A percentile compares a stretch with the other conserved stretches of the same genome.
phyloP scores from a whole-genome alignment of 92 coral and sea anemone species.

The Siderastrea radians region DNA sequence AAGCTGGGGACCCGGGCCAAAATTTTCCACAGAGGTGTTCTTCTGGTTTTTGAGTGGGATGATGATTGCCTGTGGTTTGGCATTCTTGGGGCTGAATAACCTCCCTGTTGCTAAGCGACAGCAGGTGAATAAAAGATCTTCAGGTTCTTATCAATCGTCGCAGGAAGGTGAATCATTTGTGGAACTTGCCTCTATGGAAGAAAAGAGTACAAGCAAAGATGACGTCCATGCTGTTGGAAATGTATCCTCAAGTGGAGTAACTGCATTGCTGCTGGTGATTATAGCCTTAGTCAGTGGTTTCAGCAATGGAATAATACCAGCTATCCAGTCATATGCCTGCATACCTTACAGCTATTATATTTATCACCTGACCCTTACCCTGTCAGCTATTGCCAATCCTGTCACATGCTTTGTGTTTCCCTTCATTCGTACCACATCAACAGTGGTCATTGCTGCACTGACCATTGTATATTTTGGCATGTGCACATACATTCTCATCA shows the following conservation, averaged over 20 bases:
- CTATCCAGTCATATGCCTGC: conserved; percentile 92
- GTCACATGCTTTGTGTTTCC: conserved; percentile 88
- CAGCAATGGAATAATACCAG: conserved; percentile 95
- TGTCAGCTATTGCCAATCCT: conserved; percentile 95
- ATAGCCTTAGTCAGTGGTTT: conserved; percentile 83
- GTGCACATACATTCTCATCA: conserved; percentile 83
- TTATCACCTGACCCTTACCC: conserved; percentile 88
- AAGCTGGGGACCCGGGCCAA: conserved; percentile 86
- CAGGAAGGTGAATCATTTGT: neutral
- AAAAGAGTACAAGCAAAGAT: neutral
- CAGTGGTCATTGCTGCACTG: conserved; percentile 69
- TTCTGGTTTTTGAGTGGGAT: conserved; percentile 89
- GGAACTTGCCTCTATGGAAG: conserved; percentile 11
- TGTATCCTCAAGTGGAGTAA: conserved; percentile 18
- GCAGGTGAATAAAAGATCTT: conserved; percentile 64
- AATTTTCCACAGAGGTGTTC: conserved; percentile 86
- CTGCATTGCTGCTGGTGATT: conserved; percentile 68
- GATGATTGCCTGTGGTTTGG: conserved; percentile 80
- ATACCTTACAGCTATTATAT: conserved; percentile 96
- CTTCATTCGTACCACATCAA: conserved; percentile 77
- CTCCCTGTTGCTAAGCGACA: conserved; percentile 67
- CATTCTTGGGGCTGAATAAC: conserved; percentile 79
- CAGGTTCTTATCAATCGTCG: neutral
- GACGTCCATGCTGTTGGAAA: neutral
- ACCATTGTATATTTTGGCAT: conserved; percentile 77